phyloP scores from a whole-genome alignment of 2,113 vertebrate genomes.

The Tamias sibiricus region DNA sequence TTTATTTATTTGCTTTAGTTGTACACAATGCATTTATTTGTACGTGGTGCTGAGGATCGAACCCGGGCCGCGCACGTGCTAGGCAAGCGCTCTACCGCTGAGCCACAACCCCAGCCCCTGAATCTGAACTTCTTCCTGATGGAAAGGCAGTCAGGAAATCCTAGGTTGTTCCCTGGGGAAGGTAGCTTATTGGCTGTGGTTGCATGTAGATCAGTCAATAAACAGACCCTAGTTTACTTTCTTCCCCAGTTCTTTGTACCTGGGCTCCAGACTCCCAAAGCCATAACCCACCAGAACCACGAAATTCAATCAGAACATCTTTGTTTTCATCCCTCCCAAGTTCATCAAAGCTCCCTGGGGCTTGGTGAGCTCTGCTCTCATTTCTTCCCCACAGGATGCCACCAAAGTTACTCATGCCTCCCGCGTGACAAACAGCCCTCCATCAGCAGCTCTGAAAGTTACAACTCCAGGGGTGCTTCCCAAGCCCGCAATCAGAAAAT shows the following conservation, averaged over 20 bases:
- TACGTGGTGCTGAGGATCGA: no score
- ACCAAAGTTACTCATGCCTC: constrained; percentile 90
- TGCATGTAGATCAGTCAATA: constrained; percentile 92
- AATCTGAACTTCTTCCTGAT: constrained; percentile 90
- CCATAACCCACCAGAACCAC: constrained; percentile 95
- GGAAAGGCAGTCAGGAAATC: constrained; percentile 92
- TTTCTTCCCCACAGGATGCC: constrained; percentile 92
- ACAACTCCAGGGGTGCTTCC: constrained; percentile 88
- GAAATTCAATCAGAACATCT: constrained; percentile 94
- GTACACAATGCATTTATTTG: no score
- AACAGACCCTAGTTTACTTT: constrained; percentile 91
- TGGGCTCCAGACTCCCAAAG: constrained; percentile 95
- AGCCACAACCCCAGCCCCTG: no score
- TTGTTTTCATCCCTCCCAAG: constrained; percentile 92
- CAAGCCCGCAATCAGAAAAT: constrained; percentile 90
- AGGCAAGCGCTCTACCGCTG: no score
- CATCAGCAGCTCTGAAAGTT: constrained; percentile 90
- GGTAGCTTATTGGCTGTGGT: constrained; percentile 94
- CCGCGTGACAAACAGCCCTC: constrained; percentile 92
- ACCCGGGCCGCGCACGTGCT: no score
- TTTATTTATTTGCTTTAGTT: no score
- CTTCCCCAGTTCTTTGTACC: constrained; percentile 92
- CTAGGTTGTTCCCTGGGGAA: constrained; percentile 90
- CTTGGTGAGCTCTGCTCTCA: constrained; percentile 90
- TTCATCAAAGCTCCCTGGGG: constrained; percentile 93